Conservation (phyloP, 2,113 vertebrate genomes). For the Empidonax alnorum region DNA sequence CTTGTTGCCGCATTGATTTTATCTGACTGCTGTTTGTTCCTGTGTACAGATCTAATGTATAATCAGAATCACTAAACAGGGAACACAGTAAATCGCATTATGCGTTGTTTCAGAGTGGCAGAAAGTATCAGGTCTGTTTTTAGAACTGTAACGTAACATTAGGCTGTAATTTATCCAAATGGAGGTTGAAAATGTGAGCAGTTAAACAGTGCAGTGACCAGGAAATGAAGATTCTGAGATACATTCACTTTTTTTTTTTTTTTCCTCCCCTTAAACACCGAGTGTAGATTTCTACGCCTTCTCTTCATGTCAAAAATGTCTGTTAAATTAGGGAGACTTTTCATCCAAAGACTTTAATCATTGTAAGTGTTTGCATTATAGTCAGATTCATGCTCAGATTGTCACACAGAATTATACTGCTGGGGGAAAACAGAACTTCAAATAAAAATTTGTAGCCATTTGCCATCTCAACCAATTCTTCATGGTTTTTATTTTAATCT, state of each 20-base stretch:
- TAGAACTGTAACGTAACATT: not conserved
- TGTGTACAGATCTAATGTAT: slow-evolving; percentile 59
- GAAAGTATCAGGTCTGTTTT: not conserved
- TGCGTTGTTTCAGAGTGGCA: slow-evolving; percentile 6
- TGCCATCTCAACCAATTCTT: not conserved
- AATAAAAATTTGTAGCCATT: not conserved
- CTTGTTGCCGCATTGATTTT: slow-evolving; percentile 74
- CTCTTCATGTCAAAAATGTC: not conserved
- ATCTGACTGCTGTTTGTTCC: slow-evolving; percentile 69
- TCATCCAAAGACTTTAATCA: slow-evolving; percentile 13
- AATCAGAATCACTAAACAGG: slow-evolving; percentile 63
- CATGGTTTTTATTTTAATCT: not conserved
- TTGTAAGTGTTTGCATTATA: not conserved
- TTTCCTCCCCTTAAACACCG: not conserved
- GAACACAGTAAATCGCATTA: not conserved
- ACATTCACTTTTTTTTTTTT: not conserved
- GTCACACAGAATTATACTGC: not conserved
- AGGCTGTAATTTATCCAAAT: not conserved
- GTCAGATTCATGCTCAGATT: not conserved
- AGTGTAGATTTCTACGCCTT: not conserved
- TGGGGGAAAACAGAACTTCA: not conserved
- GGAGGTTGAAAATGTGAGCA: not conserved
- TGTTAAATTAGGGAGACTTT: slow-evolving; percentile 13
- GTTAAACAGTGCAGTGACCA: not conserved
- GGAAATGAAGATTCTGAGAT: not conserved